Percentiles rank a stretch among this genome's conserved stretches.
These are phyloP conservation scores for Stratiomys singularior DNA, from an alignment of 2,888 invertebrate species.

Conservation along the genomic window DNA sequence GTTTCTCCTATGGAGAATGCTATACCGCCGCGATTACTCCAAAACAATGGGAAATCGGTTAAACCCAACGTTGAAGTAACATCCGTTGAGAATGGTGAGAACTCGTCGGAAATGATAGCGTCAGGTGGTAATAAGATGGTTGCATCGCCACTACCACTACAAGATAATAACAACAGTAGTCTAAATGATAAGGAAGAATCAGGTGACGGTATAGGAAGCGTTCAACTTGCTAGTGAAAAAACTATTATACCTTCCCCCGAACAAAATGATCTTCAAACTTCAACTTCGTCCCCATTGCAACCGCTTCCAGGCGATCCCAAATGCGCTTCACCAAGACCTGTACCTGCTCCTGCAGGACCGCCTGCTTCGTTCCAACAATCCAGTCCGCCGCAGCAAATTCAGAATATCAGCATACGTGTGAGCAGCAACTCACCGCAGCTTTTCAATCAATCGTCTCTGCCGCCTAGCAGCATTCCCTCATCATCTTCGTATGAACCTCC, in stretches of 20 bases:
- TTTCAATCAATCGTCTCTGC: slow-evolving; percentile 29
- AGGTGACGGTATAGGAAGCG: background rate
- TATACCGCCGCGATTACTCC: slow-evolving; percentile 59
- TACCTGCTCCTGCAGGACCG: background rate
- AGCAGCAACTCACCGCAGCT: slow-evolving; percentile 47
- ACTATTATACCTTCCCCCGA: background rate
- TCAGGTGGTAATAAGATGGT: background rate
- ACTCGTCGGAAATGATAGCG: background rate
- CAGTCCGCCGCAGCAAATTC: slow-evolving; percentile 52
- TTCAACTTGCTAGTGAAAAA: background rate
- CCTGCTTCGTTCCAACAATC: slow-evolving; percentile 36
- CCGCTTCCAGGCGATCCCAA: background rate
- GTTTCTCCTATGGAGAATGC: slow-evolving; percentile 58
- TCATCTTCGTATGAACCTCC: background rate
- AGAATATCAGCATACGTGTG: slow-evolving; percentile 52
- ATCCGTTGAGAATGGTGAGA: slow-evolving; percentile 15
- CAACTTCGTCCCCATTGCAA: background rate
- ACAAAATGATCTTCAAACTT: background rate
- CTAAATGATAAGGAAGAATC: background rate
- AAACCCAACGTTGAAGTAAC: background rate
- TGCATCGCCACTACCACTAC: background rate
- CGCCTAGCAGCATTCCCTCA: slow-evolving; percentile 51
- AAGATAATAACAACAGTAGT: background rate
- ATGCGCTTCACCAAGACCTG: background rate
- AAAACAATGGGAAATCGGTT: slow-evolving; percentile 52